Base-by-base conservation (phyloP, 1,140 invertebrate genomes). In the Panagrolaimus sp. region DNA sequence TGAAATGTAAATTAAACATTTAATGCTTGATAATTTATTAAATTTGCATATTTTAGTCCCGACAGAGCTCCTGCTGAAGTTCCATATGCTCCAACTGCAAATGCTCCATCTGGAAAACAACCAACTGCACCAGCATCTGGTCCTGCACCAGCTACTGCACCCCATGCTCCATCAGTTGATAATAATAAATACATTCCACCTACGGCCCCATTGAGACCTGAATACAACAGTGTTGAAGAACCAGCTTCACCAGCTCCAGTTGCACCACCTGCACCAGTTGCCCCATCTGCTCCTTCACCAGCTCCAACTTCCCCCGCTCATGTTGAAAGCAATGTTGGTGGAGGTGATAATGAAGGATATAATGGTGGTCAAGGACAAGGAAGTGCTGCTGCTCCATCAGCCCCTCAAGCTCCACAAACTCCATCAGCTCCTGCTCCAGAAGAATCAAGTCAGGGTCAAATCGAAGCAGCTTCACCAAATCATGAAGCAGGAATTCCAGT, bases 361-460 rank as follows among this genome's bases (percentile, higher is more conserved):
- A 71, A 14, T 5, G 62, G 17, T 7, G 32, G 32, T 38, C 32
- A 38, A 38, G 32, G 32, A 38, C 32, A 38, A 38, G 32, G 32
- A 38, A 4, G n/a, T 71, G 52, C 71, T 28, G n/a, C 63, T 24
- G 52, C 52, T 15, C 28, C 70, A 70, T 46, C 70, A 52, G 14
- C 43, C n/a, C 38, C 43, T 24, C 9, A n/a, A 14, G 64, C 43
- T 10, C 15, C 43, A 15, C 21, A 70, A 2, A 15, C 67, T 21
- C 26, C 63, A 3, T 21, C 28, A 21, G 63, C 21, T 21, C 4
- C 32, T 24, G 24, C 44, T 24, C 7, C 44, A 17, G 62, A 55
- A 26, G 14, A 17, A 9, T 24, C 17, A 55, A 26, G 7, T 24
- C 17, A 17, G 7, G 48, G 26, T 0, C 17, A 55, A 55, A 6